Evolutionary conservation across 2,888 invertebrate species (phyloP).

Genomic region (Zelleria hepariella): DNA sequence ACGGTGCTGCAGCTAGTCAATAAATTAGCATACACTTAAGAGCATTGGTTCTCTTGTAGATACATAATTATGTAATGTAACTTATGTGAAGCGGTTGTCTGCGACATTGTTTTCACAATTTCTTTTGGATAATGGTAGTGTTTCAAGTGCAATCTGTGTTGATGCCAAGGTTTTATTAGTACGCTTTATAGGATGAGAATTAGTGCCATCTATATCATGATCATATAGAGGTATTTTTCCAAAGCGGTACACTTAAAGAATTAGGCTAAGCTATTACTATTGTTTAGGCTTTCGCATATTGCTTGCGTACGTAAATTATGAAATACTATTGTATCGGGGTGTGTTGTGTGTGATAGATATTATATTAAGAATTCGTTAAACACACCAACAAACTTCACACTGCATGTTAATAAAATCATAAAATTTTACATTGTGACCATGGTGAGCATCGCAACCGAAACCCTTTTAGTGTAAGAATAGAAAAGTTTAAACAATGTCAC

Average conservation of each 20-base stretch:
- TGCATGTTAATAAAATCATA: no score
- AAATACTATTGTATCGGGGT: no score
- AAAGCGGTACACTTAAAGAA: no score
- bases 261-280: no score
- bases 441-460: no score
- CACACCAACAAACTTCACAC: no score
- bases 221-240: background rate
- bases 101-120: background rate
- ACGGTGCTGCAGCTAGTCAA: constrained; percentile 63
- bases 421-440: no score
- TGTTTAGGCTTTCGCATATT: no score
- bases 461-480: background rate
- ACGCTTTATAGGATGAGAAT: background rate
- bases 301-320: no score
- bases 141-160: no score
- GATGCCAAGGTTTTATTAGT: background rate
- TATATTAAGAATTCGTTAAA: no score
- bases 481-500: background rate
- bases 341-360: no score
- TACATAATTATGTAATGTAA: constrained; percentile 24
- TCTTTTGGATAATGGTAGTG: background rate
- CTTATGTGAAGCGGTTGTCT: background rate
- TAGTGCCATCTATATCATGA: background rate
- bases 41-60: constrained; percentile 39
- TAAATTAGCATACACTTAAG: constrained; percentile 51